Conservation (phyloP, 2,888 invertebrate species). For the Ferdinandea cuprea region DNA sequence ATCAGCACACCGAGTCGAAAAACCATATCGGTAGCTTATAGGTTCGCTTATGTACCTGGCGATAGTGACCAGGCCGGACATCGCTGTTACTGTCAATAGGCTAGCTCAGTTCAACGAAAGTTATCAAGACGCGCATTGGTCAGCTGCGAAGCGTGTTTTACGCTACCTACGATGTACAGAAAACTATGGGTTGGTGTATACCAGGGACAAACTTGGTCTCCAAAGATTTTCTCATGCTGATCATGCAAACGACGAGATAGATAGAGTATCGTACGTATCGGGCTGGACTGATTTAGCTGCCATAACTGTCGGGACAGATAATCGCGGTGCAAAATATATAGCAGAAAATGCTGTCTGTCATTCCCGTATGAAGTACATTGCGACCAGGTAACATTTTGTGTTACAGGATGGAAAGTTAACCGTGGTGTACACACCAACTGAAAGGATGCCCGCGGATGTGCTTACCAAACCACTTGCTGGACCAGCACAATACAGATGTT, state of each 20-base stretch:
- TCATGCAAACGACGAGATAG: slow-evolving; percentile 27
- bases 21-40: slow-evolving; percentile 32
- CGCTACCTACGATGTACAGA: too few relatives aligned
- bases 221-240: slow-evolving; percentile 28
- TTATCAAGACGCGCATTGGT: too few relatives aligned
- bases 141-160: too few relatives aligned
- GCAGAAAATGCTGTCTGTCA: slow-evolving; percentile 36
- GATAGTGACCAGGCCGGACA: slow-evolving; percentile 14
- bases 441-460: too few relatives aligned
- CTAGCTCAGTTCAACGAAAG: slow-evolving; percentile 13
- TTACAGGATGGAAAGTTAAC: slow-evolving; percentile 20
- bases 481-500: too few relatives aligned
- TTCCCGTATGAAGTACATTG: slow-evolving; percentile 25
- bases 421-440: slow-evolving; percentile 3
- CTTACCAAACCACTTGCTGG: too few relatives aligned
- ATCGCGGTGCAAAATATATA: slow-evolving; percentile 31
- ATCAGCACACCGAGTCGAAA: not conserved
- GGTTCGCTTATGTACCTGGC: slow-evolving; percentile 45
- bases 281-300: slow-evolving; percentile 2
- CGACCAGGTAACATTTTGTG: slow-evolving; percentile 32
- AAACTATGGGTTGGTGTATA: too few relatives aligned
- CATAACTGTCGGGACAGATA: slow-evolving; percentile 31
- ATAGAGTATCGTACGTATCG: too few relatives aligned
- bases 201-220: slow-evolving; percentile 20
- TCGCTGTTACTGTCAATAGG: slow-evolving; percentile 13